Evolutionary conservation across 2,113 vertebrate species (phyloP).

Genomic region (Plestiodon gilberti): DNA sequence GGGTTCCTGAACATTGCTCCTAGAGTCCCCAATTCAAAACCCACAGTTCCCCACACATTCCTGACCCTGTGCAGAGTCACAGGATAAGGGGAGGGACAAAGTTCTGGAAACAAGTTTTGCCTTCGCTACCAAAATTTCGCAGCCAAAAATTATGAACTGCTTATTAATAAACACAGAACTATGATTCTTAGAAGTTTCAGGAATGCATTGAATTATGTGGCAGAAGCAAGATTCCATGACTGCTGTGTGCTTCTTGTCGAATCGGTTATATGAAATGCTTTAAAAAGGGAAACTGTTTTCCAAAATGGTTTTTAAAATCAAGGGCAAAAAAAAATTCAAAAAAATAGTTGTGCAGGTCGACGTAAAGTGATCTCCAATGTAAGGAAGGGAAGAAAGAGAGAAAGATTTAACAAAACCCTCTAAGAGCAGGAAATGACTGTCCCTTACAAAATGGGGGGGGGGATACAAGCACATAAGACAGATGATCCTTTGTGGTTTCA

Average conservation of each 20-base stretch:
- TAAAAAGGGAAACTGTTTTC: slow-evolving; percentile 46
- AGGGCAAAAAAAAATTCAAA: slow-evolving; percentile 25
- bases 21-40: no score
- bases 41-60: no score
- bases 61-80: no score
- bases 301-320: slow-evolving; percentile 45
- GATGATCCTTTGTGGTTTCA: slow-evolving; percentile 59
- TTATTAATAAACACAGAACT: not conserved
- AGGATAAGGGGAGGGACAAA: no score
- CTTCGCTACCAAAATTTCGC: no score
- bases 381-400: no score
- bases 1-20: no score
- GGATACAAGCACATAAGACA: slow-evolving; percentile 55
- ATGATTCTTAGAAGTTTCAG: not conserved
- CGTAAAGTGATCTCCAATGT: slow-evolving; percentile 7
- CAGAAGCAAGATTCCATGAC: not conserved
- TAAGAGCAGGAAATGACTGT: slow-evolving; percentile 64
- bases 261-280: not conserved
- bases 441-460: slow-evolving; percentile 36
- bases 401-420: slow-evolving; percentile 68
- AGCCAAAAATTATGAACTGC: no score
- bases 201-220: not conserved
- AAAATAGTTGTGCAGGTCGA: slow-evolving; percentile 34
- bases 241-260: slow-evolving; percentile 49
- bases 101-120: no score